Evolutionary conservation across 2,888 invertebrate species (phyloP).

Genomic region (Athripsodes cinereus): DNA sequence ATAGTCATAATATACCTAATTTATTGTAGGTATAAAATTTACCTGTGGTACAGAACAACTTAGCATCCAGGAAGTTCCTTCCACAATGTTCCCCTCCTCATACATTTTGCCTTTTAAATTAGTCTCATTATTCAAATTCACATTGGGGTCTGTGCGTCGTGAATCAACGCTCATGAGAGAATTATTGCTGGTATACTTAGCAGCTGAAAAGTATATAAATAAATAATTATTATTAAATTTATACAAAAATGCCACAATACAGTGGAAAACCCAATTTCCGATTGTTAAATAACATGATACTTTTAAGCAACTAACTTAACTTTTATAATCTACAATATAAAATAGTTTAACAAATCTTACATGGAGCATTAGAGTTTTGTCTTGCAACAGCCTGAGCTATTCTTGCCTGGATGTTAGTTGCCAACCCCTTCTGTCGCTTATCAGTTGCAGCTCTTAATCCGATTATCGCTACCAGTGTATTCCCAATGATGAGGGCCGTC

Average conservation of each 20-base stretch:
- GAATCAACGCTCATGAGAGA: conserved; percentile 24
- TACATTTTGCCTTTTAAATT: conserved; percentile 5
- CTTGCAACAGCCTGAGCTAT: conserved; percentile 5
- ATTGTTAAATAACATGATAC: too few relatives aligned
- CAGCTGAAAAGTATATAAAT: conserved; percentile 5
- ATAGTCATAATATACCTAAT: too few relatives aligned
- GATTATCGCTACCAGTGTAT: conserved; percentile 54
- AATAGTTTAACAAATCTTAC: neutral
- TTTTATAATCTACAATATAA: neutral
- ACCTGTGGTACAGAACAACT: conserved; percentile 18
- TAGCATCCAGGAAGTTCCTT: conserved; percentile 23
- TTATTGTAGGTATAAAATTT: neutral
- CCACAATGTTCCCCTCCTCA: conserved; percentile 10
- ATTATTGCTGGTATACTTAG: conserved; percentile 21
- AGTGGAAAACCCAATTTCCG: too few relatives aligned
- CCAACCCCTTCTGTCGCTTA: conserved; percentile 44
- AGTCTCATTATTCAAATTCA: neutral
- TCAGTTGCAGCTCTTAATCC: conserved; percentile 46
- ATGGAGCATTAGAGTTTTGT: neutral
- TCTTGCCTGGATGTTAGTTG: conserved; percentile 39
- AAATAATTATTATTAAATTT: conserved; percentile 1
- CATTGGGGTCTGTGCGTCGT: neutral
- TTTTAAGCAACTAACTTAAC: neutral
- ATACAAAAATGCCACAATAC: too few relatives aligned
- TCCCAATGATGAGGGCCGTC: conserved; percentile 59